Base-by-base conservation (phyloP, 1,140 invertebrate genomes). In the Drosophila equinoxialis region DNA sequence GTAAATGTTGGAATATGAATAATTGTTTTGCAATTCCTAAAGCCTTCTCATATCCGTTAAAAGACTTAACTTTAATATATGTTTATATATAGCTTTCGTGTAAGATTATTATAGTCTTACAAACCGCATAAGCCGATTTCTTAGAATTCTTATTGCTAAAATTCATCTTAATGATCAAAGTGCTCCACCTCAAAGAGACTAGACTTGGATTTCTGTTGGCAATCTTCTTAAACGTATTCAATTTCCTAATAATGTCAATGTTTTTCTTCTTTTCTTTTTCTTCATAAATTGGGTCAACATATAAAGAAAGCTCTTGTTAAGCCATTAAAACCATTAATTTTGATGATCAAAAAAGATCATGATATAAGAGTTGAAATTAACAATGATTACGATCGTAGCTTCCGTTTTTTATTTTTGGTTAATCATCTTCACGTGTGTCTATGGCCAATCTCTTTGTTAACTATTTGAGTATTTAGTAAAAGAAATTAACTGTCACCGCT, bases 401-500 rank as follows among this genome's bases (percentile, higher is more conserved):
- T 74, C 76, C 74, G 73, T 67, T 60, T 65, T 65, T 30, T 0
- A 30, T 4, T 26, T 26, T 64, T 75, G 55, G 41, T 33, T 71
- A 84, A 86, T 84, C 71, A 75, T 72, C 68, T 69, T 75, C 71
- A 78, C 82, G 74, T 77, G 81, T 72, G 68, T 67, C 54, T 63
- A 58, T 30, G 68, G 10, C 61, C 68, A 62, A 59, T 65, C 68
- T 63, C 74, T 42, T 42, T 61, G 45, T 10, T 20, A 51, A 51
- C 45, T 51, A 51, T 51, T 48, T 67, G 71, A 54, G 75, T 78
- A 82, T 79, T 85, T 85, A 85, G 82, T 70, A 71, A 82, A 79
- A 71, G 61, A 71, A 82, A 87, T 87, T 87, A 87, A 59, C 66
- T 79, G 82, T 79, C 82, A 76, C 64, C 79, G 66, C 72, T 77